These are phyloP conservation scores for Sebastes baramenuke DNA, from an alignment of 2,797 vertebrate species.

Conservation along the genomic window DNA sequence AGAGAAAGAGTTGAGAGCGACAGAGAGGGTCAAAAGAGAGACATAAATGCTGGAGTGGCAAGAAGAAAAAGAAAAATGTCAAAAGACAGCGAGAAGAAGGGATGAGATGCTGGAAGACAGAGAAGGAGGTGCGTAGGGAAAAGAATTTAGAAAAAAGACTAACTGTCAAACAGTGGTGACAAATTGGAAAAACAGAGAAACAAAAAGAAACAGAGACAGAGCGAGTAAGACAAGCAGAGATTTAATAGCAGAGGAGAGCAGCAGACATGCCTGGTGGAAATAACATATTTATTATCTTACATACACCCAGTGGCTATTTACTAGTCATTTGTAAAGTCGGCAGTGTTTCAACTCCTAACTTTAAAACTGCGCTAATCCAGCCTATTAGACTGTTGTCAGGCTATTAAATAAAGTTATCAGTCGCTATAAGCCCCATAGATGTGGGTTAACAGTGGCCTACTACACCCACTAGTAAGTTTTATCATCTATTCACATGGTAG, in stretches of 20 bases:
- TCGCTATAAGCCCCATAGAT: too few species aligned
- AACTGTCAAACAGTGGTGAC: slow-evolving; percentile 7
- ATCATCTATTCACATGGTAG: too few species aligned
- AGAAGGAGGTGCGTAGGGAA: background rate
- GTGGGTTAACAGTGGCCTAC: too few species aligned
- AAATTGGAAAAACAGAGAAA: background rate
- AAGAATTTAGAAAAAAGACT: background rate
- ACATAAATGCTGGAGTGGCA: background rate
- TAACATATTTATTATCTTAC: background rate
- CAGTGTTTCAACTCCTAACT: background rate
- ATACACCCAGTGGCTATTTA: background rate
- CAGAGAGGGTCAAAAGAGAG: background rate
- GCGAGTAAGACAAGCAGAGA: background rate
- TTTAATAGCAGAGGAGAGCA: background rate
- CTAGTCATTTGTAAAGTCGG: background rate
- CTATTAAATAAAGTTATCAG: too few species aligned
- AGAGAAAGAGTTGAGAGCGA: background rate
- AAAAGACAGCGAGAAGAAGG: background rate
- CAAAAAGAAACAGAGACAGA: background rate
- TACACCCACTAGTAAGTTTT: too few species aligned
- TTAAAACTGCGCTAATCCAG: background rate
- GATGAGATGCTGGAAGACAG: background rate
- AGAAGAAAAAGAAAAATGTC: background rate
- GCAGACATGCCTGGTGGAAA: background rate
- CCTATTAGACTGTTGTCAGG: too few species aligned